These are phyloP conservation scores for Zaprionus ghesquierei DNA, from an alignment of 1,140 invertebrate species.

Conservation along the genomic window DNA sequence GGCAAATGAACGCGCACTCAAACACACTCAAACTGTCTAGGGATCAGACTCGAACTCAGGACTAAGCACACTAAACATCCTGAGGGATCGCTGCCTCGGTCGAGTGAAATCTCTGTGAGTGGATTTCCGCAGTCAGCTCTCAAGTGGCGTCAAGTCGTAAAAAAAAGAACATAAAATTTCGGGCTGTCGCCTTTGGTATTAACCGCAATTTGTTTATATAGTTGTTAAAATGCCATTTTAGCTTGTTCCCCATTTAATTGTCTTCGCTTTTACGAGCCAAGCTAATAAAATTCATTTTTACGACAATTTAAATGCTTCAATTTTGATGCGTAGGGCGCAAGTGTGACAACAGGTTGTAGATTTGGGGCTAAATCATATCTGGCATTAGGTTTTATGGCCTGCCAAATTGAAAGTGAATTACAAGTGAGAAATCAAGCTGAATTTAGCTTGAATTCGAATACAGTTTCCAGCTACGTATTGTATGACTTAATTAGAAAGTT, in stretches of 20 bases:
- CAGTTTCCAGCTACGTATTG: not conserved
- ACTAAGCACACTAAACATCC: constrained; percentile 25
- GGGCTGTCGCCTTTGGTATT: constrained; percentile 61
- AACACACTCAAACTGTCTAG: constrained; percentile 24
- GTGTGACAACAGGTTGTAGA: constrained; percentile 51
- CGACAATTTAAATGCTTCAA: constrained; percentile 79
- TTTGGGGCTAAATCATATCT: constrained; percentile 19
- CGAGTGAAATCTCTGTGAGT: constrained; percentile 41
- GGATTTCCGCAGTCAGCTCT: constrained; percentile 1
- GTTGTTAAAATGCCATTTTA: constrained; percentile 78
- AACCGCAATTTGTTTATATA: constrained; percentile 80
- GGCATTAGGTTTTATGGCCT: constrained; percentile 1
- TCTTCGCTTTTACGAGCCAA: constrained; percentile 68
- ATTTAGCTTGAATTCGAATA: not conserved
- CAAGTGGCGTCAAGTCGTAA: constrained; percentile 82
- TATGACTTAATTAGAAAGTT: constrained; percentile 75
- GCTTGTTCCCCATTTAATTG: constrained; percentile 78
- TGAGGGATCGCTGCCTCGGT: constrained; percentile 35
- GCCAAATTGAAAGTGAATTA: not conserved
- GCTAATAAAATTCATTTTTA: constrained; percentile 76
- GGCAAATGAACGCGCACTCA: constrained; percentile 34
- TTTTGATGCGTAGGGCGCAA: constrained; percentile 27
- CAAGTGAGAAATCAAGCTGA: not conserved
- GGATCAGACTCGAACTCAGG: constrained; percentile 36
- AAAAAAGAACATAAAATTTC: constrained; percentile 79